Evolutionary conservation across 2,797 vertebrate species (phyloP).

Genomic region (Antennarius maculatus): DNA sequence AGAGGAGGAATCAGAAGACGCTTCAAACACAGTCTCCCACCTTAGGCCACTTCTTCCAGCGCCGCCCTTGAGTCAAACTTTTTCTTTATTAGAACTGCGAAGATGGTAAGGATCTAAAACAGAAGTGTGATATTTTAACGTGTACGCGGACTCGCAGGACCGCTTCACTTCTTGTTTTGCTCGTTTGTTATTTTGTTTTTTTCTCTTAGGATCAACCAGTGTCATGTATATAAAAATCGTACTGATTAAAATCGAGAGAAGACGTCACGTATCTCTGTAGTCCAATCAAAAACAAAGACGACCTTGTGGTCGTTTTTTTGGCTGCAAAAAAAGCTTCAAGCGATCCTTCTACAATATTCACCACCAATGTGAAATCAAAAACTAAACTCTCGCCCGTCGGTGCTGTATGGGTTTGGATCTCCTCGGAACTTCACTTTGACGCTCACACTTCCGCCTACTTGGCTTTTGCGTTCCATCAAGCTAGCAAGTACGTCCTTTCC

Average conservation of each 20-base stretch:
- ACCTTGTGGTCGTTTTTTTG: slow-evolving; percentile 12
- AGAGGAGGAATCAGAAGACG: background rate
- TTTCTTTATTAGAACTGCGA: background rate
- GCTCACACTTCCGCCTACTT: background rate
- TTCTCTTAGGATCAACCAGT: slow-evolving; percentile 1
- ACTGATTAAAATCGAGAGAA: slow-evolving; percentile 19
- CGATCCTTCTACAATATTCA: background rate
- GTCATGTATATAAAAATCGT: slow-evolving; percentile 25
- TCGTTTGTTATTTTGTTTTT: background rate
- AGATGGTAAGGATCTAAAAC: slow-evolving; percentile 23
- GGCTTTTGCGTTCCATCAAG: background rate
- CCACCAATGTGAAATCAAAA: too few relatives aligned
- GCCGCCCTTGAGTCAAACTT: slow-evolving; percentile 5
- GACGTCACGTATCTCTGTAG: slow-evolving; percentile 14
- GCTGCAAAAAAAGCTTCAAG: slow-evolving; percentile 28
- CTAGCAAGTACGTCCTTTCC: background rate
- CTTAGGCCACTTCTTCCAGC: background rate
- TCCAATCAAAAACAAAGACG: slow-evolving; percentile 12
- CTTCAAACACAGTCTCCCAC: background rate
- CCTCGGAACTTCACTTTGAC: too few relatives aligned
- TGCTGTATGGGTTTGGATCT: too few relatives aligned
- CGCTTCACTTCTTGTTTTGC: background rate
- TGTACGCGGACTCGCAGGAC: background rate
- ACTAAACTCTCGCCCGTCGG: too few relatives aligned
- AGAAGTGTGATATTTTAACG: slow-evolving; percentile 1